Conservation (phyloP, 2,113 vertebrate species). For the Chlorodrepanis virens region DNA sequence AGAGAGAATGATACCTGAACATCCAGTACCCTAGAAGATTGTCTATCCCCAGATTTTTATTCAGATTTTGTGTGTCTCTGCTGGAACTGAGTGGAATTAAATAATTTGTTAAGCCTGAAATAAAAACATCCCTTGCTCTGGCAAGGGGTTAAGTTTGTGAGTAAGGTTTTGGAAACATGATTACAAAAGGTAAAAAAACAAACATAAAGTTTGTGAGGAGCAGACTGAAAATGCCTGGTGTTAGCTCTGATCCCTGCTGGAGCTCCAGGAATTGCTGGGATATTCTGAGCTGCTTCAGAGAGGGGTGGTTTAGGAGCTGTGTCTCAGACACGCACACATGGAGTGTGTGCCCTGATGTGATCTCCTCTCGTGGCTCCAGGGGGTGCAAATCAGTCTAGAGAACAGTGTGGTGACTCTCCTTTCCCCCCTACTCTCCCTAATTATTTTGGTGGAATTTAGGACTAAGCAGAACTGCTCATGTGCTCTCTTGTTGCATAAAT, state of each 20-base stretch:
- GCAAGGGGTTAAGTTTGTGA: background rate
- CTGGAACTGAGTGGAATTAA: background rate
- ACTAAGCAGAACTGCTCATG: background rate
- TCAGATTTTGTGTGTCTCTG: background rate
- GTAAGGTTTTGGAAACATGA: background rate
- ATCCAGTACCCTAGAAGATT: background rate
- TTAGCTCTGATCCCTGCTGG: background rate
- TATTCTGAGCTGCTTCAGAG: background rate
- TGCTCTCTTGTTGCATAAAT: fast-evolving
- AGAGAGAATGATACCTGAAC: background rate
- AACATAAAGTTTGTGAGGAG: background rate
- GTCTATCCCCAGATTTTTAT: background rate
- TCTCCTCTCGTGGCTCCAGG: background rate
- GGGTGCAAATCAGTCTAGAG: background rate
- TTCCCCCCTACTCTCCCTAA: fast-evolving
- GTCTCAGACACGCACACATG: background rate
- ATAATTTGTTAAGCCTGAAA: background rate
- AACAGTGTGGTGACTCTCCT: background rate
- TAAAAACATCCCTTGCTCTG: background rate
- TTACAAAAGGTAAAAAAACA: background rate
- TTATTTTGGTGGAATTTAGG: background rate
- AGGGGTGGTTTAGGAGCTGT: fast-evolving
- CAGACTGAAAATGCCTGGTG: background rate
- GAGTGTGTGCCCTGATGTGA: fast-evolving
- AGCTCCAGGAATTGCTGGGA: background rate